Conservation (phyloP, 2,113 vertebrate genomes). For the Rhynchomys soricoides region DNA sequence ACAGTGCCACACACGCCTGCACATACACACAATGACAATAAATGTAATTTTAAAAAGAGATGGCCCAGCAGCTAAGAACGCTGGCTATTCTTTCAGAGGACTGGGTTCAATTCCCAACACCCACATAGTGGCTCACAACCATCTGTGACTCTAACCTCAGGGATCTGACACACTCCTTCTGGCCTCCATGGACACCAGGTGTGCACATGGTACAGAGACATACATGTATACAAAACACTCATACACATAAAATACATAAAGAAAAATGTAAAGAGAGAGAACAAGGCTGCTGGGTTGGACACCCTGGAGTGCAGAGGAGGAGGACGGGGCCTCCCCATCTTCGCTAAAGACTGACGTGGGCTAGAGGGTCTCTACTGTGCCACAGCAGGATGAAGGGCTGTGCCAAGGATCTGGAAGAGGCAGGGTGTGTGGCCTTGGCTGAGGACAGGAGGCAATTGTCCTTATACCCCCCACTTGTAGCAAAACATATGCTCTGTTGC, state of each 20-base stretch:
- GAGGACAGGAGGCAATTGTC: neutral
- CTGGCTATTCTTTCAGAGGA: neutral
- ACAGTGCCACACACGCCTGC: neutral
- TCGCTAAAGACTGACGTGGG: fast-evolving
- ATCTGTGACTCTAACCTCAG: neutral
- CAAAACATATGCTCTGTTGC: neutral
- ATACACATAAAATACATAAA: neutral
- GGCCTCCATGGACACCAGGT: neutral
- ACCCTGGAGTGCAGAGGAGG: neutral
- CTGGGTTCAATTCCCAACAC: no score
- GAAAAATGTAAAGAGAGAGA: neutral
- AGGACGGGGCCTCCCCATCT: neutral
- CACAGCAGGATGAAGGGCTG: no score
- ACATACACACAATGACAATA: neutral
- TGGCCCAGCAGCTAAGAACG: neutral
- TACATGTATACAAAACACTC: neutral
- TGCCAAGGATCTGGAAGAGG: neutral
- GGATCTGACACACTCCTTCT: neutral
- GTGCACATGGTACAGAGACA: neutral
- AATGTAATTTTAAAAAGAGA: neutral
- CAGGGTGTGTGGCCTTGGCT: fast-evolving
- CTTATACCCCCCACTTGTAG: neutral
- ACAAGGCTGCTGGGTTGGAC: neutral
- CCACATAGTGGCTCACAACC: neutral
- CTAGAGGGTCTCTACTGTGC: neutral